Evolutionary conservation across 2,888 invertebrate genomes (phyloP).

Genomic region (Polydesmus complanatus): DNA sequence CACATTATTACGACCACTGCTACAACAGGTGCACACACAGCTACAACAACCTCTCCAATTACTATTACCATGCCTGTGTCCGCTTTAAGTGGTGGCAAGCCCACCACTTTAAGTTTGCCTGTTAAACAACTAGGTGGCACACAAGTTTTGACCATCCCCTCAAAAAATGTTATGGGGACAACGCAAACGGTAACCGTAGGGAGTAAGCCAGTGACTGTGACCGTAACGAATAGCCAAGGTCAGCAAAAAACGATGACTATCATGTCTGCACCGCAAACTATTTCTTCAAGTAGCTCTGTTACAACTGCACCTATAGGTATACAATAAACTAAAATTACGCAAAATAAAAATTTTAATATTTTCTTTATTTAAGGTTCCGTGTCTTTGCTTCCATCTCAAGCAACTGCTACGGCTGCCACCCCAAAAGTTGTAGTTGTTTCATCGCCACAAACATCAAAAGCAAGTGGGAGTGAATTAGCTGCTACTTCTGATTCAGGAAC

Average conservation of each 20-base stretch:
- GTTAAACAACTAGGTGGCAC: constrained; percentile 33
- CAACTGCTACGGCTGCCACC: not conserved
- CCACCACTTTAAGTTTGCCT: constrained; percentile 46
- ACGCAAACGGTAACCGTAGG: constrained; percentile 47
- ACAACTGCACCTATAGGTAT: constrained; percentile 16
- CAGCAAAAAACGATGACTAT: constrained; percentile 47
- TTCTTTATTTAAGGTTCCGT: constrained; percentile 6
- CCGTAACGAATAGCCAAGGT: constrained; percentile 47
- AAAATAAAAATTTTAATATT: not conserved
- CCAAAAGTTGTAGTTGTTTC: constrained; percentile 18
- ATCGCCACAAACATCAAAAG: constrained; percentile 10
- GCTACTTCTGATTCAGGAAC: not conserved
- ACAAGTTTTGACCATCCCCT: constrained; percentile 27
- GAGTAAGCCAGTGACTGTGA: constrained; percentile 57
- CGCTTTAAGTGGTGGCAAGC: constrained; percentile 35
- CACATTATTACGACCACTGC: constrained; percentile 14
- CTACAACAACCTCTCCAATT: constrained; percentile 47
- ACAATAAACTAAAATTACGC: not conserved
- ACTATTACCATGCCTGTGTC: constrained; percentile 47
- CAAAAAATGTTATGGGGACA: constrained; percentile 24
- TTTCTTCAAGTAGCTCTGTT: constrained; percentile 13
- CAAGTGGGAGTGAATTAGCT: not conserved
- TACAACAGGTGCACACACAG: constrained; percentile 20
- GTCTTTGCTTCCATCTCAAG: constrained; percentile 6
- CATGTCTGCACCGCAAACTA: constrained; percentile 27